Evolutionary conservation across 2,113 vertebrate species (phyloP).

Genomic region (Phaethornis superciliosus): DNA sequence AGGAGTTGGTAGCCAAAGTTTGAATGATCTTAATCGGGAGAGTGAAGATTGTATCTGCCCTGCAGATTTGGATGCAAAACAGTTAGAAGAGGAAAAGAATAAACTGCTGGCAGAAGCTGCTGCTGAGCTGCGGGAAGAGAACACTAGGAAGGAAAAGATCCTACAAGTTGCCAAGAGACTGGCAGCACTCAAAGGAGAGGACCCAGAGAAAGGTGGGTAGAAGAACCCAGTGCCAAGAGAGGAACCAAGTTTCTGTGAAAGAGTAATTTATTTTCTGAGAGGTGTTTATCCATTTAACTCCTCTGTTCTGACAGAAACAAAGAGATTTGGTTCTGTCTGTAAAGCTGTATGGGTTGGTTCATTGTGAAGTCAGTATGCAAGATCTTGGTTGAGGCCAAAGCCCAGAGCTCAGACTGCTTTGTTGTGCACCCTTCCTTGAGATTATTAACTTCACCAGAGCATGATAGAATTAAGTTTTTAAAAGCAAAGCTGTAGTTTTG

Average conservation of each 20-base stretch:
- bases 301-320: background rate
- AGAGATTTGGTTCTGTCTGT: background rate
- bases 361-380: background rate
- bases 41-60: conserved; percentile 36
- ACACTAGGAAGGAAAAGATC: conserved; percentile 82
- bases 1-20: conserved; percentile 63
- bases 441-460: background rate
- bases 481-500: background rate
- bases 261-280: background rate
- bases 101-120: conserved; percentile 87
- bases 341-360: background rate
- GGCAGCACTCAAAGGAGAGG: conserved; percentile 85
- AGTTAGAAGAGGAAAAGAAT: conserved; percentile 85
- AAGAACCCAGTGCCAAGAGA: background rate
- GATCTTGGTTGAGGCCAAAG: background rate
- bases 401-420: background rate
- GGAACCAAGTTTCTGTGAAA: background rate
- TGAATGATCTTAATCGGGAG: conserved; percentile 87
- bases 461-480: background rate
- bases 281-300: background rate
- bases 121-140: conserved; percentile 82
- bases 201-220: conserved; percentile 86
- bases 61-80: conserved; percentile 74
- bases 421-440: background rate
- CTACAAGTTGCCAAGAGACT: conserved; percentile 87